A percentile compares a stretch with the other conserved stretches of the same genome.
These are phyloP conservation scores for Aphodius granarius DNA, from an alignment of 2,888 invertebrate genomes.

Conservation along the genomic window DNA sequence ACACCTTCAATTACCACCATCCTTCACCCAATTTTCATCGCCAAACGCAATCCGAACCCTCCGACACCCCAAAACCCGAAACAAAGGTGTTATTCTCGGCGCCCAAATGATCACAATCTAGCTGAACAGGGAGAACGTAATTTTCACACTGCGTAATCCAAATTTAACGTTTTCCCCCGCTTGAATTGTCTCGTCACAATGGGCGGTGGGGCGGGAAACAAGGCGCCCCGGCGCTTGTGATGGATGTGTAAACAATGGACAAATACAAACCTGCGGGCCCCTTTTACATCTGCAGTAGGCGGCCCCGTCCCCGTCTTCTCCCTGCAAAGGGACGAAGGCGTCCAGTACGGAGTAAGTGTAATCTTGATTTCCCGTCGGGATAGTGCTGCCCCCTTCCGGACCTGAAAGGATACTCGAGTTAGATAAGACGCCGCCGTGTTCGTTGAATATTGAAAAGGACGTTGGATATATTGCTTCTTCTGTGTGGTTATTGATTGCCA, in stretches of 20 bases:
- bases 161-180: not conserved
- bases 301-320: slow-evolving; percentile 52
- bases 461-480: not conserved
- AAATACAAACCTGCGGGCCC: slow-evolving; percentile 66
- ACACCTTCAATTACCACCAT: not conserved
- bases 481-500: not conserved
- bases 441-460: not conserved
- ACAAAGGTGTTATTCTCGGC: not conserved
- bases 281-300: slow-evolving; percentile 65
- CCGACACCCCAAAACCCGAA: not conserved
- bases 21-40: not conserved
- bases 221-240: not conserved
- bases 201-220: not conserved
- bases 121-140: not conserved
- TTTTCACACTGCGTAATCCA: not conserved
- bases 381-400: slow-evolving; percentile 37
- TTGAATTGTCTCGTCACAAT: not conserved
- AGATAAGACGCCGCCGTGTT: not conserved
- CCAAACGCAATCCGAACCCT: not conserved
- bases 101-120: not conserved
- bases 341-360: slow-evolving; percentile 61
- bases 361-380: slow-evolving; percentile 48
- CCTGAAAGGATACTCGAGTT: slow-evolving; percentile 23
- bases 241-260: slow-evolving; percentile 33
- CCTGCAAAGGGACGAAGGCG: slow-evolving; percentile 60